phyloP scores from a whole-genome alignment of 1,140 invertebrate species.

The Ceratosolen fusciceps region DNA sequence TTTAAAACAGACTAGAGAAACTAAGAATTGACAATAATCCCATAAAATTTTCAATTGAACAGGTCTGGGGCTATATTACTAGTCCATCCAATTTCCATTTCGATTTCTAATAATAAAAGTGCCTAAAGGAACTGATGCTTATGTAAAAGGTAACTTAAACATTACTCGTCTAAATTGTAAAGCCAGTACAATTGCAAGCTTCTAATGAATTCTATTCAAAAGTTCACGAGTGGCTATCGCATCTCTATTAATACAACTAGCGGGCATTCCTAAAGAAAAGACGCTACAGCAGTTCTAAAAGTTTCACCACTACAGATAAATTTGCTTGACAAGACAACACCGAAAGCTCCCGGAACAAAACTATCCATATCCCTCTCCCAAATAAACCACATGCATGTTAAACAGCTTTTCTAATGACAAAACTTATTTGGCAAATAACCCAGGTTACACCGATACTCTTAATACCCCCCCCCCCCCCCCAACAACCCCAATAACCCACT shows the following conservation, averaged over 20 bases:
- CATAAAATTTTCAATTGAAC: constrained; percentile 12
- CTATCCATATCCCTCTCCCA: neutral
- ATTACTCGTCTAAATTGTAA: neutral
- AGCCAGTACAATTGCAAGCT: constrained; percentile 6
- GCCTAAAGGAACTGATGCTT: constrained; percentile 10
- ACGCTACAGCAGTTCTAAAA: neutral
- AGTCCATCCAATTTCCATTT: constrained; percentile 19
- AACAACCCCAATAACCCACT: too few species aligned
- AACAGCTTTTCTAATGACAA: neutral
- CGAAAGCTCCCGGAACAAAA: constrained; percentile 10
- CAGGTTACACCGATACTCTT: neutral
- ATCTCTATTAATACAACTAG: neutral
- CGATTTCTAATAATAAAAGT: constrained; percentile 5
- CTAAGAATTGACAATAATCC: constrained; percentile 15
- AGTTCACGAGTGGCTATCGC: neutral
- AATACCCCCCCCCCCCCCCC: too few species aligned
- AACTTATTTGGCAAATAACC: neutral
- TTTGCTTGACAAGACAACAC: constrained; percentile 5
- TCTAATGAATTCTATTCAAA: neutral
- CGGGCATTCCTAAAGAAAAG: neutral
- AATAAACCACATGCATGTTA: too few species aligned
- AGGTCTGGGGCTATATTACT: constrained; percentile 13
- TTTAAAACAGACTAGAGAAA: constrained; percentile 19
- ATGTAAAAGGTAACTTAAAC: constrained; percentile 9
- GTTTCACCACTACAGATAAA: constrained; percentile 1